Evolutionary conservation across 2,113 vertebrate species (phyloP), one percentile per base, ranked within the genome.

Genomic region (Ardeotis arabs): DNA sequence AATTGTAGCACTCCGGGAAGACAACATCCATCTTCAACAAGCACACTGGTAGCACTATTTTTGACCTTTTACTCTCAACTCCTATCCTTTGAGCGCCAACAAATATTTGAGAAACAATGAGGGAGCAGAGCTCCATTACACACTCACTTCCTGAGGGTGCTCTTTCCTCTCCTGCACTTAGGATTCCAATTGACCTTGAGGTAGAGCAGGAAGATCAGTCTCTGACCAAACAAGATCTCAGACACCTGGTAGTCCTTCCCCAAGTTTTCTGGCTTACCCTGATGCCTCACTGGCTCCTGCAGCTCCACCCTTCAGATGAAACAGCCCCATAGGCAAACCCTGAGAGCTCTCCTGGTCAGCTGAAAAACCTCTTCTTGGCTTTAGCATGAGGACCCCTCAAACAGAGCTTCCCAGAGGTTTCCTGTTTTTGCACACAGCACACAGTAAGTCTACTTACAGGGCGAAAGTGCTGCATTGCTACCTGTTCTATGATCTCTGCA

Each of bases 31-130:
- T 4, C 35, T 70, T 33, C 20, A 72, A 31, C 9, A 58, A 66
- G 7, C 45, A 79, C 7, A 11, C 2, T 67, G 2, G 17, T 3
- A 41, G 11, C 16, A 13, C 10, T 22, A 1, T 2, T 70, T 63
- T 21, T 21, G n/a, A 55, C 23, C 14, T 6, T 75, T 27, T 63
- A 45, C 35, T 56, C 35, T 49, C 29, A 68, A 79, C 8, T 12
- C 2, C 7, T 23, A 6, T 14, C 6, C 31, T 60, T 63, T 29
- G 7, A 25, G 3, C 16, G 2, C 15, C 58, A 91, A 28, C 2
- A 85, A 52, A 39, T 14, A 73, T 7, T 56, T 52, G 25, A 49
- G 35, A 87, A 59, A 52, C 5, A 21, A 41, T 1, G 3, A 55
- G 7, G 6, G 9, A 79, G 24, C 35, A 85, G 7, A 88, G 7